These are phyloP conservation scores for Asobara japonica DNA, from an alignment of 1,140 invertebrate genomes.

Conservation along the genomic window DNA sequence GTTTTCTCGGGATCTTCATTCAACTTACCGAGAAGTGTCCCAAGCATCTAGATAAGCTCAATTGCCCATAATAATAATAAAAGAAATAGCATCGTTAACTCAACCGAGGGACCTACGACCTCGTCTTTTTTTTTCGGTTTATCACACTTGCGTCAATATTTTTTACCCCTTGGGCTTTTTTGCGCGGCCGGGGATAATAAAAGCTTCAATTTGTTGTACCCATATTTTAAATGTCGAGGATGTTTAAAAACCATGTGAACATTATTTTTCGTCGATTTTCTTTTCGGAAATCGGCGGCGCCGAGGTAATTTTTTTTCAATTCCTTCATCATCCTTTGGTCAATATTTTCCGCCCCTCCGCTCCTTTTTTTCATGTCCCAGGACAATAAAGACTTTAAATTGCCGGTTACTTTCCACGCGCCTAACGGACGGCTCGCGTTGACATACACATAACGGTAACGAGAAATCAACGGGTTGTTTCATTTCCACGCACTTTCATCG, in stretches of 20 bases:
- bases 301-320: background rate
- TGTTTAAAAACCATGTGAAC: no score
- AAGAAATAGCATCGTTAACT: background rate
- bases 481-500: background rate
- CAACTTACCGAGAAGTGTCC: slow-evolving; percentile 3
- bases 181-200: background rate
- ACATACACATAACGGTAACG: background rate
- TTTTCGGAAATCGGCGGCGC: no score
- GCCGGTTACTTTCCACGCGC: background rate
- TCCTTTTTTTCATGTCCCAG: background rate
- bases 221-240: no score
- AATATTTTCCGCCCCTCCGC: background rate
- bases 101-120: background rate
- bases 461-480: background rate
- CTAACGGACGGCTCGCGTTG: background rate
- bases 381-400: background rate
- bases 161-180: background rate
- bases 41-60: slow-evolving; percentile 1
- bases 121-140: background rate
- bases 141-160: background rate
- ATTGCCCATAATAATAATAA: slow-evolving; percentile 1
- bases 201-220: no score
- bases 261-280: no score
- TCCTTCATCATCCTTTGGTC: background rate
- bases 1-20: slow-evolving; percentile 1